phyloP scores from a whole-genome alignment of 35 echinoderm and acorn worm genomes.

The Lytechinus variegatus region DNA sequence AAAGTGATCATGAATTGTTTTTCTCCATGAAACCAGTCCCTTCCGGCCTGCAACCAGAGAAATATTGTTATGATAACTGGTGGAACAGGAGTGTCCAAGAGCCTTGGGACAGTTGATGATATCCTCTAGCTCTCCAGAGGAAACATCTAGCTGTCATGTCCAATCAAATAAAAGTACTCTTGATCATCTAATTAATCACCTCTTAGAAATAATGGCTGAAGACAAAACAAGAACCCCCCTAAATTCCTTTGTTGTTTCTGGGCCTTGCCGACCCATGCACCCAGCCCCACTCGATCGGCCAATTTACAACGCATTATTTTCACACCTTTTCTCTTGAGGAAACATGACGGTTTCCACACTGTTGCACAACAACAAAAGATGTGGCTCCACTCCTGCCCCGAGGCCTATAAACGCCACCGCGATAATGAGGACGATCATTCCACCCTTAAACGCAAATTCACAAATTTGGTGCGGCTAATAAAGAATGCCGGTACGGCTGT shows the following conservation, averaged over 20 bases:
- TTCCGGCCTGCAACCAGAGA: background rate
- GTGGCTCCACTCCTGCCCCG: background rate
- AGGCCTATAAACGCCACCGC: conserved; percentile 21
- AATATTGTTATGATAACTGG: background rate
- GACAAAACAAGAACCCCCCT: background rate
- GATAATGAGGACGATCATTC: conserved; percentile 29
- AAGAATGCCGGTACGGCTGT: background rate
- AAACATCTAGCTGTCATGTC: conserved; percentile 8
- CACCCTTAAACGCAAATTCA: background rate
- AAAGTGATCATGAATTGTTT: background rate
- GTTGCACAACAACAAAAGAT: conserved; percentile 49
- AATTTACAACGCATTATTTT: conserved; percentile 55
- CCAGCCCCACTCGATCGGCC: background rate
- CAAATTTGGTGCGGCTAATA: conserved; percentile 10
- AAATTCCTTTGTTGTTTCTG: conserved; percentile 42
- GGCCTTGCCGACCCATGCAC: background rate
- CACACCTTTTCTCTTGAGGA: conserved; percentile 51
- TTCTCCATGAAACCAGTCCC: background rate
- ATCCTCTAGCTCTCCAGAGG: background rate
- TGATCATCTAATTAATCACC: conserved; percentile 39
- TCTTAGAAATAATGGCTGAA: background rate
- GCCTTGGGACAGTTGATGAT: background rate
- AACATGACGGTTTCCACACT: conserved; percentile 34
- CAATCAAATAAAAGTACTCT: background rate
- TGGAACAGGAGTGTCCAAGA: background rate